These are phyloP conservation scores for Microctonus hyperodae DNA, from an alignment of 2,888 invertebrate species.

Conservation along the genomic window DNA sequence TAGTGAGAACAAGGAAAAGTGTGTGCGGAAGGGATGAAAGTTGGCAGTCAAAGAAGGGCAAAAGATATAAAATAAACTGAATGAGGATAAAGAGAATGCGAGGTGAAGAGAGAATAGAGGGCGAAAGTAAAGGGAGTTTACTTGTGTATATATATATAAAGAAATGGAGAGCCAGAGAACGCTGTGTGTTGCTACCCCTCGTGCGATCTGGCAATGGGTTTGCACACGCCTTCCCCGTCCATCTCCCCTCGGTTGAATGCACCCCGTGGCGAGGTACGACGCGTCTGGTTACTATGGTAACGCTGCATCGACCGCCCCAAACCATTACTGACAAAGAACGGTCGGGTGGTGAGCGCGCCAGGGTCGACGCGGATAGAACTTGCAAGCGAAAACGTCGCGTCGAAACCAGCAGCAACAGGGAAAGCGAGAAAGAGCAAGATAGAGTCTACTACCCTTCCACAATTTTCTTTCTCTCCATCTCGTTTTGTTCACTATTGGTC, in stretches of 20 bases:
- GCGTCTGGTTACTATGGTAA: constrained; percentile 65
- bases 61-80: constrained; percentile 27
- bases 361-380: constrained; percentile 27
- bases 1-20: background rate
- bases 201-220: constrained; percentile 48
- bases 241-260: constrained; percentile 56
- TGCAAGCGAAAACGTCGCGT: constrained; percentile 2
- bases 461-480: background rate
- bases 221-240: constrained; percentile 43
- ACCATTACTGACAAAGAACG: constrained; percentile 39
- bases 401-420: constrained; percentile 17
- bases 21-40: constrained; percentile 18
- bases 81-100: background rate
- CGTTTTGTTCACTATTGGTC: constrained; percentile 45
- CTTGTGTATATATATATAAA: background rate
- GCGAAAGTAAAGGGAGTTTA: background rate
- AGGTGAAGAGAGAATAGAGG: background rate
- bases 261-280: constrained; percentile 66
- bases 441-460: constrained; percentile 1
- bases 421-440: constrained; percentile 18
- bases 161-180: constrained; percentile 8
- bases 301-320: constrained; percentile 67
- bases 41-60: background rate
- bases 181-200: constrained; percentile 50
- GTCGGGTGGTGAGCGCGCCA: constrained; percentile 23